A percentile compares a stretch with the other conserved stretches of the same genome.
These are phyloP conservation scores for Galerucella nymphaeae DNA, from an alignment of 2,888 invertebrate species.

Conservation along the genomic window DNA sequence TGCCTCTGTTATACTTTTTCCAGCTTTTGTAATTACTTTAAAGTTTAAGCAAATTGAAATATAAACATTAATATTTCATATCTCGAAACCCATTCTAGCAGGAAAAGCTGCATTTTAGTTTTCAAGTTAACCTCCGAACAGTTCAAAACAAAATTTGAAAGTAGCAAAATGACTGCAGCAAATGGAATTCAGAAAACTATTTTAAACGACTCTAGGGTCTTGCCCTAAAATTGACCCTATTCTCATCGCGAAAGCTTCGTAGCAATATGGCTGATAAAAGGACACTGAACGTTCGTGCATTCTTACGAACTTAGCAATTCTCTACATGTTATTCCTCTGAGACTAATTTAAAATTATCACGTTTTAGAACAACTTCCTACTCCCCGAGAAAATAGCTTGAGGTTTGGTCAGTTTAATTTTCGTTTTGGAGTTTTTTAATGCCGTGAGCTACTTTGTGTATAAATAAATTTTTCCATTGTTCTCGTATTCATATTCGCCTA, in stretches of 20 bases:
- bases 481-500: not conserved
- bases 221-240: constrained; percentile 23
- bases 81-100: too few species aligned
- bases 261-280: constrained; percentile 32
- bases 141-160: not conserved
- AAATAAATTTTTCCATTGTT: not conserved
- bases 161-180: not conserved
- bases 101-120: not conserved
- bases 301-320: constrained; percentile 35
- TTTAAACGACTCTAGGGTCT: constrained; percentile 9
- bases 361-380: constrained; percentile 32
- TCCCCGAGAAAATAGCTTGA: constrained; percentile 16
- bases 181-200: constrained; percentile 18
- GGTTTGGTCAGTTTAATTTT: constrained; percentile 22
- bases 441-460: not conserved
- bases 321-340: constrained; percentile 30
- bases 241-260: constrained; percentile 15
- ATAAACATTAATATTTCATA: too few species aligned
- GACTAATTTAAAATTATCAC: constrained; percentile 34
- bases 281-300: constrained; percentile 25
- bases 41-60: too few species aligned
- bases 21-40: too few species aligned
- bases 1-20: too few species aligned
- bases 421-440: not conserved
- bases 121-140: not conserved